These are phyloP conservation scores for Neolamprologus cancellatus DNA, from an alignment of 2,113 vertebrate species.

Conservation along the genomic window DNA sequence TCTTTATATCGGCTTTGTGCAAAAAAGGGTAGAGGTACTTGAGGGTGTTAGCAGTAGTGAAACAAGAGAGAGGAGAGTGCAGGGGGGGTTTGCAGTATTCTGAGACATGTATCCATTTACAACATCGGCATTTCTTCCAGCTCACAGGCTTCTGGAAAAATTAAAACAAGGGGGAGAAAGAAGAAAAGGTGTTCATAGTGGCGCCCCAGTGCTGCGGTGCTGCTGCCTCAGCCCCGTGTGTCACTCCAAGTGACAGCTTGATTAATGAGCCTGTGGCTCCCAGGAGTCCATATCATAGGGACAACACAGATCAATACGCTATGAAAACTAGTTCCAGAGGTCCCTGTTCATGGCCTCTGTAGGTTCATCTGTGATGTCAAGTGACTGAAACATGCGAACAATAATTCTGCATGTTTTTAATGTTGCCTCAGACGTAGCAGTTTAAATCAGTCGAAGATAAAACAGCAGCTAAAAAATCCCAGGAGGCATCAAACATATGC, in stretches of 20 bases:
- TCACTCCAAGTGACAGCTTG: conserved; percentile 35
- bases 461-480: not conserved
- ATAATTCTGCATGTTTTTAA: not conserved
- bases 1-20: not conserved
- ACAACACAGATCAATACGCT: conserved; percentile 39
- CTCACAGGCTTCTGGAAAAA: not conserved
- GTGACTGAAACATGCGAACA: conserved; percentile 11
- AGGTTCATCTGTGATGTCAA: not conserved
- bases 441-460: not conserved
- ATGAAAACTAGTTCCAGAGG: not conserved
- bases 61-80: not conserved
- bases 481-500: not conserved
- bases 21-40: not conserved
- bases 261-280: conserved; percentile 43
- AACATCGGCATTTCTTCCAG: not conserved
- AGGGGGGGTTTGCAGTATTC: not conserved
- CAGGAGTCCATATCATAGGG: conserved; percentile 3
- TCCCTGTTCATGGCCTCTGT: not conserved
- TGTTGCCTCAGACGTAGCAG: not conserved
- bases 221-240: conserved; percentile 33
- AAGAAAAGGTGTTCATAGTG: conserved; percentile 1
- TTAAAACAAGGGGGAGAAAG: not conserved
- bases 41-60: not conserved
- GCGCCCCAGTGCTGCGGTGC: not conserved
- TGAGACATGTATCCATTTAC: not conserved